These are phyloP conservation scores for Drosophila novamexicana DNA, from an alignment of 1,140 invertebrate species.

Conservation along the genomic window DNA sequence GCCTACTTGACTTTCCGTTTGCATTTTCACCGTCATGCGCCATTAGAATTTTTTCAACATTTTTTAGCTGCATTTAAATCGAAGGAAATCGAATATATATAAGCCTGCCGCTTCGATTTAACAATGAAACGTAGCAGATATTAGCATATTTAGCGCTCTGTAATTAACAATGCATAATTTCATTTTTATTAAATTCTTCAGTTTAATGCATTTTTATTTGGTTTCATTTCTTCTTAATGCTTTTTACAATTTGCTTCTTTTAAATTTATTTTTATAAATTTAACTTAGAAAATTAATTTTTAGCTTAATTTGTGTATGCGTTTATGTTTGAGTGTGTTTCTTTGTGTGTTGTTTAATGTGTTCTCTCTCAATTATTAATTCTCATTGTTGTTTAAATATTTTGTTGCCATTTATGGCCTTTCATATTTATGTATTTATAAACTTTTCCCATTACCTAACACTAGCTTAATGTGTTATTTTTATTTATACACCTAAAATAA, in stretches of 20 bases:
- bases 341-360: constrained; percentile 24
- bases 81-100: not conserved
- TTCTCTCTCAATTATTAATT: constrained; percentile 46
- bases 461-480: constrained; percentile 57
- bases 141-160: constrained; percentile 18
- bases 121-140: constrained; percentile 49
- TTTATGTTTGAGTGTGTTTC: constrained; percentile 5
- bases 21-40: constrained; percentile 46
- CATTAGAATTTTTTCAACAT: constrained; percentile 37
- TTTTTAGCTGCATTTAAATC: not conserved
- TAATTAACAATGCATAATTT: constrained; percentile 49
- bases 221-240: constrained; percentile 66
- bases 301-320: constrained; percentile 39
- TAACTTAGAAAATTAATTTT: constrained; percentile 67
- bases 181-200: constrained; percentile 81
- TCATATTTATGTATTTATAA: constrained; percentile 55
- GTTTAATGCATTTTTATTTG: constrained; percentile 78
- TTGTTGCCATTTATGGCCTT: constrained; percentile 24
- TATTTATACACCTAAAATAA: constrained; percentile 58
- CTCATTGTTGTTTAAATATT: constrained; percentile 52
- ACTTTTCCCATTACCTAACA: constrained; percentile 47
- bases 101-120: constrained; percentile 36
- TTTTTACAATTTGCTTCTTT: constrained; percentile 69
- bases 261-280: constrained; percentile 29
- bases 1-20: constrained; percentile 52